These are phyloP conservation scores for Acanthurus tractus DNA, from an alignment of 2,797 vertebrate species.

Conservation along the genomic window DNA sequence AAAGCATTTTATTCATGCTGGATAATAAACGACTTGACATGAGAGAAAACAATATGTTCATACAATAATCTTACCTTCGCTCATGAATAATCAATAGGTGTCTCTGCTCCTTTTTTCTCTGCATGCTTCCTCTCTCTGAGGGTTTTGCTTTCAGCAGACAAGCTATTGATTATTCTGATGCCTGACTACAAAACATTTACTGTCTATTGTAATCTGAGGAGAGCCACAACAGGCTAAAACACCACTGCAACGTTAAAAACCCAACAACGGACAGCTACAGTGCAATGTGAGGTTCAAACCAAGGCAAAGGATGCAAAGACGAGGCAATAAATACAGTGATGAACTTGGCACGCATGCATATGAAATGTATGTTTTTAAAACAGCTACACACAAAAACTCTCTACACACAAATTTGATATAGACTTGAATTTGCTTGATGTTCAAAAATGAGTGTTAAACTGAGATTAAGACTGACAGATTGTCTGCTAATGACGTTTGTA, in stretches of 20 bases:
- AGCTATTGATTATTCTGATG: constrained; percentile 44
- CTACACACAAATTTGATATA: not conserved
- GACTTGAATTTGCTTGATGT: not conserved
- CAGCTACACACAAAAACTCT: not conserved
- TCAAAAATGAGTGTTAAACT: constrained; percentile 6
- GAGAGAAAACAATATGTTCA: not conserved
- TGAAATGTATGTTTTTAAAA: too few species aligned
- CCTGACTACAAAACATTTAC: constrained; percentile 26
- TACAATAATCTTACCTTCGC: not conserved
- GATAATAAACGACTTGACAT: constrained; percentile 15
- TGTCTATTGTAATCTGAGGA: constrained; percentile 30
- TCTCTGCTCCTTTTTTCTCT: not conserved
- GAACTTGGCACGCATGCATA: not conserved
- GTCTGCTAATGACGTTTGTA: constrained; percentile 10
- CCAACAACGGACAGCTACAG: not conserved
- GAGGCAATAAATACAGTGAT: not conserved
- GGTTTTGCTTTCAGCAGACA: constrained; percentile 37
- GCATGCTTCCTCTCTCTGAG: not conserved
- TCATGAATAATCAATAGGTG: constrained; percentile 36
- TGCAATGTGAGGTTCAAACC: not conserved
- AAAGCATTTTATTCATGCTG: not conserved
- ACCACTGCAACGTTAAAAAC: constrained; percentile 1
- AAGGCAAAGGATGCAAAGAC: not conserved
- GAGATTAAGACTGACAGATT: constrained; percentile 8
- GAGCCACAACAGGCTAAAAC: not conserved